Percentiles rank a stretch among this genome's conserved stretches.
phyloP scores from a whole-genome alignment of 2,888 invertebrate genomes.

The Pollenia angustigena region DNA sequence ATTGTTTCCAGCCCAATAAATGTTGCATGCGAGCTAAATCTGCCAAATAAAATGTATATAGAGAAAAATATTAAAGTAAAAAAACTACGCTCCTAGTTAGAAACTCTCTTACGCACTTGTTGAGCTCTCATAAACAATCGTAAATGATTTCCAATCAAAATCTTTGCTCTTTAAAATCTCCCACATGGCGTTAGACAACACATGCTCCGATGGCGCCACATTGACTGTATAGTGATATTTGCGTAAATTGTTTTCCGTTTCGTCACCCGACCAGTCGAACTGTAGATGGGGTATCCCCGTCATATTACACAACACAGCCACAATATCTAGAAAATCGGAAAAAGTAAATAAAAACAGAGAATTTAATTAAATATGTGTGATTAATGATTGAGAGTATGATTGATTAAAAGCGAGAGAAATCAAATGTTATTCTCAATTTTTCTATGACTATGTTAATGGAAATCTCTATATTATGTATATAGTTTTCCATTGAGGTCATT shows the following conservation, averaged over 20 bases:
- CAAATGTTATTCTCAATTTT: neutral
- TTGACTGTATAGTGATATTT: slow-evolving; percentile 87
- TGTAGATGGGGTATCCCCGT: slow-evolving; percentile 88
- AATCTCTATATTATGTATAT: neutral
- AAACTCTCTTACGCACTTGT: slow-evolving; percentile 85
- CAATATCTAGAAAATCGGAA: slow-evolving; percentile 79
- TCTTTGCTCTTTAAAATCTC: slow-evolving; percentile 87
- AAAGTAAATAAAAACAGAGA: slow-evolving; percentile 13
- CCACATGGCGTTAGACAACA: slow-evolving; percentile 89
- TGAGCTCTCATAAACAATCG: slow-evolving; percentile 92
- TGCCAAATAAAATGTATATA: slow-evolving; percentile 53
- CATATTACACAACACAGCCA: slow-evolving; percentile 86
- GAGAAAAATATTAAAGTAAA: neutral
- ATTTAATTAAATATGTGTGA: neutral
- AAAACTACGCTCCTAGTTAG: neutral
- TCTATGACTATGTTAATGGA: neutral
- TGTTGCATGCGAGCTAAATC: slow-evolving; percentile 90
- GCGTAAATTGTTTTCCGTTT: slow-evolving; percentile 79
- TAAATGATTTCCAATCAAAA: slow-evolving; percentile 92
- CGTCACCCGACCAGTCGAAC: slow-evolving; percentile 86
- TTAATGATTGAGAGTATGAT: too few relatives aligned
- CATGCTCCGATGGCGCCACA: slow-evolving; percentile 89
- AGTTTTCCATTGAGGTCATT: slow-evolving; percentile 30
- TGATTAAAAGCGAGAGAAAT: slow-evolving; percentile 21
- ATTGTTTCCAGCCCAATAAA: slow-evolving; percentile 89